phyloP scores from a whole-genome alignment of 23 tunicate genomes.

The Styela clava region DNA sequence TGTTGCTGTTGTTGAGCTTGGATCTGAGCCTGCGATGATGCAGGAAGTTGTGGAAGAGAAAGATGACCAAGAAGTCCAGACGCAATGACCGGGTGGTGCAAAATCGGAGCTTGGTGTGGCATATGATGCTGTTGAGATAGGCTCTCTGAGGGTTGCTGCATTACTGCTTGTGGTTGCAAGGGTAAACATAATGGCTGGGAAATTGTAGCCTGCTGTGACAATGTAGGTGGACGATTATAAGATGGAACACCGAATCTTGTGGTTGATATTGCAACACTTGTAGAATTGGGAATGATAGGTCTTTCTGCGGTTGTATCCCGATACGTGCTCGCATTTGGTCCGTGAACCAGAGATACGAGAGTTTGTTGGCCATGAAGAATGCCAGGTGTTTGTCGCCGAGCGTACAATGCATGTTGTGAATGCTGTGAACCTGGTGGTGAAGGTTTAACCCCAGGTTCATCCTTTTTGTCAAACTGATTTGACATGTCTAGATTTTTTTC shows the following conservation, averaged over 20 bases:
- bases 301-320: conserved; percentile 24
- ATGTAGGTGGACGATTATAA: conserved; percentile 15
- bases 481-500: too few relatives aligned
- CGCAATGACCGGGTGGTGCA: conserved; percentile 1
- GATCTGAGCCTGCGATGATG: conserved; percentile 40
- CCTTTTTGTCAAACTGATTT: conserved; percentile 31
- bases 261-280: conserved; percentile 11
- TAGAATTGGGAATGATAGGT: conserved; percentile 12
- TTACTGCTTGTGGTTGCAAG: conserved; percentile 21
- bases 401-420: background rate
- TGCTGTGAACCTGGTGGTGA: conserved; percentile 12
- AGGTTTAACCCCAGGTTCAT: background rate
- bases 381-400: conserved; percentile 23
- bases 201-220: background rate
- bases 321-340: background rate
- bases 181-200: conserved; percentile 24
- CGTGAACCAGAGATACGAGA: conserved; percentile 21
- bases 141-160: conserved; percentile 8
- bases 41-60: conserved; percentile 18
- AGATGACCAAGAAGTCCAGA: conserved; percentile 13
- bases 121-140: conserved; percentile 20
- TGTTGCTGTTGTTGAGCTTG: conserved; percentile 69
- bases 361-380: conserved; percentile 3
- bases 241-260: conserved; percentile 20
- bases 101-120: background rate